phyloP scores from a whole-genome alignment of 2,113 vertebrate species.

The Tenebrosternarchus preto region DNA sequence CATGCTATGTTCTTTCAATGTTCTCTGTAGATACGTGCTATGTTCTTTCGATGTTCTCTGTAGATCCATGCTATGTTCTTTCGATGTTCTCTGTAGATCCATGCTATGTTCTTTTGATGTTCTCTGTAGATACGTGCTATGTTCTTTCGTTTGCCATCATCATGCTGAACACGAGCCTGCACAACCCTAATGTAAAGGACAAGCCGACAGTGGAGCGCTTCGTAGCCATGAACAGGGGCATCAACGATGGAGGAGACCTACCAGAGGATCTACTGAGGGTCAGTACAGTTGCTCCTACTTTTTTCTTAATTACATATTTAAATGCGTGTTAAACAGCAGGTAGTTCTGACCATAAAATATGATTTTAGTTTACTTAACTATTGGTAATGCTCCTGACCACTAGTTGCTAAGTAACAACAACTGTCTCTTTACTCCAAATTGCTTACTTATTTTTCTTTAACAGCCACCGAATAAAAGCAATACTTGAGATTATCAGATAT shows the following conservation, averaged over 20 bases:
- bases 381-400: too few relatives aligned
- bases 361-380: too few relatives aligned
- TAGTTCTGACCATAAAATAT: too few relatives aligned
- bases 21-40: slow-evolving; percentile 76
- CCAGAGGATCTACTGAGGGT: slow-evolving; percentile 94
- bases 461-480: too few relatives aligned
- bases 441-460: too few relatives aligned
- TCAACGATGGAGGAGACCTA: slow-evolving; percentile 94
- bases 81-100: slow-evolving; percentile 70
- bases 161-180: slow-evolving; percentile 97
- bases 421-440: too few relatives aligned
- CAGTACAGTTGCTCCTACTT: slow-evolving; percentile 39
- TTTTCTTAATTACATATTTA: background rate
- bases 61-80: too few relatives aligned
- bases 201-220: slow-evolving; percentile 91
- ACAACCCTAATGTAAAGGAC: slow-evolving; percentile 98
- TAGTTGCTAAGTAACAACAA: too few relatives aligned
- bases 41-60: background rate
- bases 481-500: too few relatives aligned
- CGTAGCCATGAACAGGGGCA: slow-evolving; percentile 93
- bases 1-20: slow-evolving; percentile 91
- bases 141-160: slow-evolving; percentile 97
- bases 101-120: background rate
- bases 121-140: slow-evolving; percentile 86
- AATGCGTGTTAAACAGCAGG: background rate